phyloP scores from a whole-genome alignment of 2,888 invertebrate species.

The Neoaliturus tenellus region DNA sequence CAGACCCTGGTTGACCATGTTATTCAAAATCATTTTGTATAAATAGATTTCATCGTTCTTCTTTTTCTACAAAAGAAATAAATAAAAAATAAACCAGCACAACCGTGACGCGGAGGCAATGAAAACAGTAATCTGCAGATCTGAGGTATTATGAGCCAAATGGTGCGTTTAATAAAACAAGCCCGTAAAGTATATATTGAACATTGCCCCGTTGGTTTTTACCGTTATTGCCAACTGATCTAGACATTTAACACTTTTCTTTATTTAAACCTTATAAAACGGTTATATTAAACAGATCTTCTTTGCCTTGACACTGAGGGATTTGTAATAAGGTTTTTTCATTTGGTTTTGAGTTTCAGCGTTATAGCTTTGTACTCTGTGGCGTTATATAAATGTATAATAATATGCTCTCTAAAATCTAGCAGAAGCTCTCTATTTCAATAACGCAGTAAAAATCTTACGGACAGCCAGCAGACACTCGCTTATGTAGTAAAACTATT shows the following conservation, averaged over 20 bases:
- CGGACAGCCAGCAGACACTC: background rate
- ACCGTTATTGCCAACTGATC: background rate
- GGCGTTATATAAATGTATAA: too few relatives aligned
- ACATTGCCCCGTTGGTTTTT: conserved; percentile 17
- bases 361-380: too few relatives aligned
- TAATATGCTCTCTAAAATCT: too few relatives aligned
- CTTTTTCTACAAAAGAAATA: background rate
- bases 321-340: too few relatives aligned
- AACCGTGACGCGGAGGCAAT: background rate
- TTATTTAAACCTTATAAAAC: background rate
- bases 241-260: background rate
- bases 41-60: too few relatives aligned
- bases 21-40: too few relatives aligned
- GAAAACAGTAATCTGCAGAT: conserved; percentile 13
- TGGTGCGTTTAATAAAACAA: conserved; percentile 24
- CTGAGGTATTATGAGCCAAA: background rate
- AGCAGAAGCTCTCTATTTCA: too few relatives aligned
- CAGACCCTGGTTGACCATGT: too few relatives aligned
- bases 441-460: too few relatives aligned
- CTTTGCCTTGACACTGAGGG: too few relatives aligned
- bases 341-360: too few relatives aligned
- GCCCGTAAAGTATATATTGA: conserved; percentile 27
- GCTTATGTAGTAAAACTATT: background rate
- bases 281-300: too few relatives aligned
- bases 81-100: background rate